These are phyloP conservation scores for Cerceris rybyensis DNA, from an alignment of 2,888 invertebrate species.

Conservation along the genomic window DNA sequence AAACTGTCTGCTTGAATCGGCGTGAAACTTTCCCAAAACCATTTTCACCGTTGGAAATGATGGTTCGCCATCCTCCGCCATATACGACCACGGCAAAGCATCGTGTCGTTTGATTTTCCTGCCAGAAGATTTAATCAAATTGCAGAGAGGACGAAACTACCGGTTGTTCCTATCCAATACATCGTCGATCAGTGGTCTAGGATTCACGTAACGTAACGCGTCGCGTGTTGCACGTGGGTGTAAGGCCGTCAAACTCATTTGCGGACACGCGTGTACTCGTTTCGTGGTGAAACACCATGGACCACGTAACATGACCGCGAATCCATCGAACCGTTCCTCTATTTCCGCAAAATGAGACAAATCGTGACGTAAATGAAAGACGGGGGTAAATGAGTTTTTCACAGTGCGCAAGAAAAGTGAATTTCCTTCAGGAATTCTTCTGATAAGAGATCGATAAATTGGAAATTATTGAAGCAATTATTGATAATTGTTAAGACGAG, in stretches of 20 bases:
- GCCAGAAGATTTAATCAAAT: conserved; percentile 31
- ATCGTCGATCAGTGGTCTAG: conserved; percentile 4
- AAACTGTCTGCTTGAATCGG: too few species aligned
- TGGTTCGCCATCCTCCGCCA: neutral
- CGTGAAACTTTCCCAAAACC: neutral
- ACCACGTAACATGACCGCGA: conserved; percentile 53
- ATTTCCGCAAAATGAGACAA: conserved; percentile 29
- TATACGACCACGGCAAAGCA: neutral
- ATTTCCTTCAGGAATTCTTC: neutral
- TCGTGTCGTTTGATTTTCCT: conserved; percentile 28
- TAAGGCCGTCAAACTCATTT: conserved; percentile 56
- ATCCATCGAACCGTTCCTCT: conserved; percentile 41
- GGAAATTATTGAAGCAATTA: too few species aligned
- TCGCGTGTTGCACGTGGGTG: conserved; percentile 21
- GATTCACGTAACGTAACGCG: conserved; percentile 23
- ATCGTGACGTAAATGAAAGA: conserved; percentile 6
- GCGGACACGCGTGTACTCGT: conserved; percentile 52
- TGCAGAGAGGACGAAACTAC: conserved; percentile 3
- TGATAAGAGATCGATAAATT: too few species aligned
- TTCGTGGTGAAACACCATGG: conserved; percentile 41
- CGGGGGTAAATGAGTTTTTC: conserved; percentile 11
- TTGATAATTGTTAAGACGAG: too few species aligned
- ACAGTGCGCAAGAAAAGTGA: neutral
- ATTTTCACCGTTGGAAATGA: neutral
- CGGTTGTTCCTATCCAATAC: conserved; percentile 7